These are phyloP conservation scores for Meiosimyza platycephala DNA, from an alignment of 2,888 invertebrate genomes.

Conservation along the genomic window DNA sequence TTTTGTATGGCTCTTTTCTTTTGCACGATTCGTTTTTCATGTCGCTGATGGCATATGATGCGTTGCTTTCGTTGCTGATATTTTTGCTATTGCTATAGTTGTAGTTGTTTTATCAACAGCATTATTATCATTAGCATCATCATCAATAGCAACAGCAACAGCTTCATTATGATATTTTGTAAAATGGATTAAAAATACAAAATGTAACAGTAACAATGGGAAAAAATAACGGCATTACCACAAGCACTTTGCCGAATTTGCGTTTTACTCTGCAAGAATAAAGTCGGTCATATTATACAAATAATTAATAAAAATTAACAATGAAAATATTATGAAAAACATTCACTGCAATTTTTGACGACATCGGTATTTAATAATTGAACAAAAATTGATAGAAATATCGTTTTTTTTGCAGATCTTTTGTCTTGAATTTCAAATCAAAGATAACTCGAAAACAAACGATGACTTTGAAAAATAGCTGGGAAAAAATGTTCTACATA, in stretches of 20 bases:
- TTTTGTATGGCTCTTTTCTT: background rate
- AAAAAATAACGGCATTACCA: slow-evolving; percentile 29
- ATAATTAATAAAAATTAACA: background rate
- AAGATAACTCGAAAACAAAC: no score
- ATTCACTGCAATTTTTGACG: no score
- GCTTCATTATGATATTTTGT: background rate
- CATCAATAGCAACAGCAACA: no score
- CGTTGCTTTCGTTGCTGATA: slow-evolving; percentile 24
- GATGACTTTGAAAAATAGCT: no score
- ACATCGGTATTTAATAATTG: no score
- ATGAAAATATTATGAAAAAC: no score
- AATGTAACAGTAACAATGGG: slow-evolving; percentile 37
- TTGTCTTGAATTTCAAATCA: no score
- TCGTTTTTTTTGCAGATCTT: no score
- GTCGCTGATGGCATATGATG: slow-evolving; percentile 10
- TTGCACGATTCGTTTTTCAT: slow-evolving; percentile 10
- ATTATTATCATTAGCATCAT: background rate
- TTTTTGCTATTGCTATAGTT: slow-evolving; percentile 6
- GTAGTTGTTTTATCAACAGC: slow-evolving; percentile 14
- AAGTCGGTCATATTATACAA: slow-evolving; percentile 1
- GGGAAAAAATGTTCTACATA: no score
- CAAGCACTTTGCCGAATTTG: background rate
- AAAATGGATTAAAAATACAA: slow-evolving; percentile 43
- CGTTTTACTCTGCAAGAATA: no score
- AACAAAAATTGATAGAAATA: no score